phyloP scores from a whole-genome alignment of 2,113 vertebrate genomes.

The Gymnarchus niloticus region DNA sequence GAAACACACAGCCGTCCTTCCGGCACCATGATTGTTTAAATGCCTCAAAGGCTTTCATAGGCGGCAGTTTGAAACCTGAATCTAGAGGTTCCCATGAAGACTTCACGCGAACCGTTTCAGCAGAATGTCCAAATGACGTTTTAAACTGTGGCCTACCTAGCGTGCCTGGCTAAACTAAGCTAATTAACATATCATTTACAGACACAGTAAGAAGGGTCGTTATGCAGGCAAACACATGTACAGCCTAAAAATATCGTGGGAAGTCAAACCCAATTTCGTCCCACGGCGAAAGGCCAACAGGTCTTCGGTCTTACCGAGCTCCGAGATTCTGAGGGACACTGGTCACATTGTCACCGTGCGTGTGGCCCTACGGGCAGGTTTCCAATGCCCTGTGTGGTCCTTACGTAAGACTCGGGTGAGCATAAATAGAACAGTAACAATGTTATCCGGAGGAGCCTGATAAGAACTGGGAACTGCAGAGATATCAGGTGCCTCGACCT shows the following conservation, averaged over 20 bases:
- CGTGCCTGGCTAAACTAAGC: not conserved
- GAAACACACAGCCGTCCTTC: not conserved
- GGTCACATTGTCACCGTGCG: not conserved
- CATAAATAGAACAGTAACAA: constrained; percentile 15
- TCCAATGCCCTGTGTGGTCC: not conserved
- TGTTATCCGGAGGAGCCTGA: not conserved
- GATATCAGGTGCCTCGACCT: not conserved
- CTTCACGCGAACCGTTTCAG: not conserved
- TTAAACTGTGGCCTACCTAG: not conserved
- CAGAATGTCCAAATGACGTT: not conserved
- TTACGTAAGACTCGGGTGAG: not conserved
- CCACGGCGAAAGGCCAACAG: constrained; percentile 28
- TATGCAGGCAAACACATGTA: constrained; percentile 53
- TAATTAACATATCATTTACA: not conserved
- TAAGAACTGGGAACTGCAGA: not conserved
- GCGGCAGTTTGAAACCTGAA: not conserved
- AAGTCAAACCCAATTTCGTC: constrained; percentile 43
- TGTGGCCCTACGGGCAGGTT: not conserved
- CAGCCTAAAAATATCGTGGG: constrained; percentile 72
- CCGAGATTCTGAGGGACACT: not conserved
- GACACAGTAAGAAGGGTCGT: not conserved
- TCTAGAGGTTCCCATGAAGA: not conserved
- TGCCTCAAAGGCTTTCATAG: not conserved
- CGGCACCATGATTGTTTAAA: not conserved
- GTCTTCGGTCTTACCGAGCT: not conserved